A percentile compares a stretch with the other conserved stretches of the same genome.
These are phyloP conservation scores for Phrixothrix hirtus DNA, from an alignment of 2,888 invertebrate species.

Conservation along the genomic window DNA sequence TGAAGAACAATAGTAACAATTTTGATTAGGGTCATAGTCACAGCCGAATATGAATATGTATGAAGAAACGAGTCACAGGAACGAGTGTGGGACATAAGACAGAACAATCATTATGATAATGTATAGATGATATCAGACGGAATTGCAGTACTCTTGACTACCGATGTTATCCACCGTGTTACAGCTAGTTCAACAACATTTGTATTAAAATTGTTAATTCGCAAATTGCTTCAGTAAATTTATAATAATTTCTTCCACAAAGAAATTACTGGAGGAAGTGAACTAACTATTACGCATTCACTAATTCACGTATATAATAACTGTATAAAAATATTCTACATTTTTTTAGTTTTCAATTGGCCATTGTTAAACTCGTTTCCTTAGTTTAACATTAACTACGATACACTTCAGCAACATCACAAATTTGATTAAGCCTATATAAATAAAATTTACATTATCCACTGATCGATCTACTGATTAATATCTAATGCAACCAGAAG, in stretches of 20 bases:
- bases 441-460: no score
- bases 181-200: slow-evolving; percentile 31
- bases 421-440: no score
- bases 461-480: no score
- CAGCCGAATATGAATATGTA: slow-evolving; percentile 34
- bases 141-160: slow-evolving; percentile 35
- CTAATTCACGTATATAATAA: slow-evolving; percentile 1
- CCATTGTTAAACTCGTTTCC: no score
- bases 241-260: slow-evolving; percentile 13
- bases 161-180: slow-evolving; percentile 28
- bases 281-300: slow-evolving; percentile 6
- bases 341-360: no score
- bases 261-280: slow-evolving; percentile 12
- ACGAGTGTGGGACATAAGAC: slow-evolving; percentile 40
- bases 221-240: slow-evolving; percentile 17
- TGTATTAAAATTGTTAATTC: slow-evolving; percentile 23
- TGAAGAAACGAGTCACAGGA: slow-evolving; percentile 37
- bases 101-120: slow-evolving; percentile 38
- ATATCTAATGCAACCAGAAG: no score
- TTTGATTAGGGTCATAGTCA: slow-evolving; percentile 31
- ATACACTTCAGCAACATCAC: no score
- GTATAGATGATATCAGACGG: slow-evolving; percentile 34
- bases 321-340: not conserved
- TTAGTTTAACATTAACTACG: no score
- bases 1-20: slow-evolving; percentile 29